These are phyloP conservation scores for Periparus ater DNA, from an alignment of 2,797 vertebrate genomes.

Conservation along the genomic window DNA sequence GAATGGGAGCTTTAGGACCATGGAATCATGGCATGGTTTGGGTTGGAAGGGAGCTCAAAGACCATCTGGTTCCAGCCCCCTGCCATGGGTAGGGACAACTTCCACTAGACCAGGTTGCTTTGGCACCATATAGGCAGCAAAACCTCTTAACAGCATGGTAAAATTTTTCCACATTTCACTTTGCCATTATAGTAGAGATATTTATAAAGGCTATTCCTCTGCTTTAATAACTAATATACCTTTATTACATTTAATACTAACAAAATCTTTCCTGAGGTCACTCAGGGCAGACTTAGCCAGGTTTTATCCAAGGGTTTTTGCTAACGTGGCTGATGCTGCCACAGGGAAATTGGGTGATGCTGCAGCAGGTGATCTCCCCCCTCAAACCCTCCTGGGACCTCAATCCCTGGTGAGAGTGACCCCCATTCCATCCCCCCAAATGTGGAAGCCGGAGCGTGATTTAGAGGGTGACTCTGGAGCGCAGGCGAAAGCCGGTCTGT, in stretches of 20 bases:
- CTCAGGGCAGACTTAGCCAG: background rate
- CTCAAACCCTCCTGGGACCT: background rate
- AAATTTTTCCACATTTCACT: background rate
- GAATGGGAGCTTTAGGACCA: background rate
- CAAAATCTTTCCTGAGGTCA: background rate
- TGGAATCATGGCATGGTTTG: background rate
- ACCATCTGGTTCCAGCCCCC: background rate
- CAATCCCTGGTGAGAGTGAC: background rate
- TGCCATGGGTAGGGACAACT: background rate
- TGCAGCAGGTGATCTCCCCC: background rate
- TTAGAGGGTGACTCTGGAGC: background rate
- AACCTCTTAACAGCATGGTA: background rate
- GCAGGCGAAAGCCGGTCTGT: background rate
- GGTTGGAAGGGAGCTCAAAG: background rate
- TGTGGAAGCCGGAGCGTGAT: background rate
- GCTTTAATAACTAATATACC: background rate
- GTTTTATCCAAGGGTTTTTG: background rate
- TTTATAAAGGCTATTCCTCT: background rate
- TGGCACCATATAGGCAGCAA: accelerated
- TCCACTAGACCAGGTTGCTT: background rate
- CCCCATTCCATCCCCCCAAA: background rate
- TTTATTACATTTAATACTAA: background rate
- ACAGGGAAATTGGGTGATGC: accelerated
- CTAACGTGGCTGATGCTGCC: background rate
- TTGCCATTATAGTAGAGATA: background rate